Percentiles rank a stretch among this genome's conserved stretches.
phyloP scores from a whole-genome alignment of 2,888 invertebrate genomes.

The Aricia artaxerxes region DNA sequence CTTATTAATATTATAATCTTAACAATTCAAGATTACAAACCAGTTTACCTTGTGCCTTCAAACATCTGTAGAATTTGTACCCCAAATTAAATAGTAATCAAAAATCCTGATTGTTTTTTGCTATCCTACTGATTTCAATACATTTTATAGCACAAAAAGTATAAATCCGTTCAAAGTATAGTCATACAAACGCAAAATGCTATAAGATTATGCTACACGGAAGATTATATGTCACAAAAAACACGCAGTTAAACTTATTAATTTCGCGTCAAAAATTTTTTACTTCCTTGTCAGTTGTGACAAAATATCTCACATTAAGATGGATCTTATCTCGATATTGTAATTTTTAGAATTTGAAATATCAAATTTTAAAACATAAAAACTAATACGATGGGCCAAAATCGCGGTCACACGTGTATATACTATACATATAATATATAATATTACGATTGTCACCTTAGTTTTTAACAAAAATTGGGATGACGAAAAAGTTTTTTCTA shows the following conservation, averaged over 20 bases:
- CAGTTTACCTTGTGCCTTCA: neutral
- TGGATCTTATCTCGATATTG: no score
- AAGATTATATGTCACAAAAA: neutral
- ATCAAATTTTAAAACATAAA: no score
- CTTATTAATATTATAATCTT: neutral
- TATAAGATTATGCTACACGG: neutral
- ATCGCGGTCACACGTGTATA: no score
- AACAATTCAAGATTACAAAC: slow-evolving; percentile 1
- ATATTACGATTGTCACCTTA: no score
- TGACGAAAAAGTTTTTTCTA: no score
- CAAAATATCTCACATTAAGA: neutral
- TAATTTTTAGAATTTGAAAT: no score
- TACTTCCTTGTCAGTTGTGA: neutral
- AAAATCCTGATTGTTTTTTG: neutral
- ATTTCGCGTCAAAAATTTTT: neutral
- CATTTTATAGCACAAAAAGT: neutral
- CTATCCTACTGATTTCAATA: neutral
- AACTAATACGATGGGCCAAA: no score
- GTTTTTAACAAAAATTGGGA: no score
- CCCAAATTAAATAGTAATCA: neutral
- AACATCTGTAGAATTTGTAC: neutral
- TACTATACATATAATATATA: no score
- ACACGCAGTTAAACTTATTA: neutral
- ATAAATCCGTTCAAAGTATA: neutral
- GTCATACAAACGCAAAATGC: neutral